A percentile compares a stretch with the other conserved stretches of the same genome.
Conservation (phyloP, 1,140 invertebrate genomes). For the Lepidostoma basale region DNA sequence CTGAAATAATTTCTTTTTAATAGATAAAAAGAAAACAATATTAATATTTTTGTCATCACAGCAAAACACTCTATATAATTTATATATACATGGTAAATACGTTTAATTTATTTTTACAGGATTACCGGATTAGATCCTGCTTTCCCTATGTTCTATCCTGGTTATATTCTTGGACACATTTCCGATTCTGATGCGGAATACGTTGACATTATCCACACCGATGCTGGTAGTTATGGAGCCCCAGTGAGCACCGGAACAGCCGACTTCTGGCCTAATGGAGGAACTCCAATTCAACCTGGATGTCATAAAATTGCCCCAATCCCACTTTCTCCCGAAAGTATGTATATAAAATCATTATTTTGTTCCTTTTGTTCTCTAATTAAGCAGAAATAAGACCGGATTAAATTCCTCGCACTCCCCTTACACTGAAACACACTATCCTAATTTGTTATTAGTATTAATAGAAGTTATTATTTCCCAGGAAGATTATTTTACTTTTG, state of each 20-base stretch:
- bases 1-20: neutral
- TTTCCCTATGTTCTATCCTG: constrained; percentile 49
- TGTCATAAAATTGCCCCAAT: constrained; percentile 50
- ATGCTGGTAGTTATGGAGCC: constrained; percentile 58
- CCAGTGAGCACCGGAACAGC: constrained; percentile 60
- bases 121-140: constrained; percentile 62
- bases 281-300: constrained; percentile 67
- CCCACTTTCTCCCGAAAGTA: neutral
- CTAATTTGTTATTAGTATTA: no score
- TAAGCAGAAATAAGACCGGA: no score
- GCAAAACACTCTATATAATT: neutral
- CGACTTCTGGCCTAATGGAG: constrained; percentile 71
- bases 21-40: neutral
- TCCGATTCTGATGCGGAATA: constrained; percentile 55
- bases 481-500: neutral
- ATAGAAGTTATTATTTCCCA: no score
- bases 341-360: neutral
- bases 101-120: constrained; percentile 45
- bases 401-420: neutral
- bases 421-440: neutral
- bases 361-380: neutral
- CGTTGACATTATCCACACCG: constrained; percentile 64
- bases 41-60: neutral
- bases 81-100: neutral
- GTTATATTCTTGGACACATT: constrained; percentile 42